Conservation (phyloP, 2,113 vertebrate species). For the Chaetura pelagica region DNA sequence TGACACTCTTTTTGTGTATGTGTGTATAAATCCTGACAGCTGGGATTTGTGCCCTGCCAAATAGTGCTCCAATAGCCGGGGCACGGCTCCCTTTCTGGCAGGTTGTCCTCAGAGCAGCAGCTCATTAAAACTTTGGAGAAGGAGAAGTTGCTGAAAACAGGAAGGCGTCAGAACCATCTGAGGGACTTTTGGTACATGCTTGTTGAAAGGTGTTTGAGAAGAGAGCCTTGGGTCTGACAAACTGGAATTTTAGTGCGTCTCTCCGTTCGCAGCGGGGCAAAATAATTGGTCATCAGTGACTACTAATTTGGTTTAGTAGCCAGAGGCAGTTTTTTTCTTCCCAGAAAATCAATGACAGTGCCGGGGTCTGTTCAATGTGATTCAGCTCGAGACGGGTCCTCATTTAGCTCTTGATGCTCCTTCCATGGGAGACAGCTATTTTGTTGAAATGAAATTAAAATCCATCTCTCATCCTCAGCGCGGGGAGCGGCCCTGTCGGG, state of each 20-base stretch:
- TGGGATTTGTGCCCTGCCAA: constrained; percentile 71
- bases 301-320: constrained; percentile 88
- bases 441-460: constrained; percentile 86
- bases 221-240: constrained; percentile 84
- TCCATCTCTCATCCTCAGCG: constrained; percentile 49
- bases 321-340: constrained; percentile 85
- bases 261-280: constrained; percentile 79
- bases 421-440: constrained; percentile 81
- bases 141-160: constrained; percentile 74
- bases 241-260: constrained; percentile 80
- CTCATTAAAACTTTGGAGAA: constrained; percentile 86
- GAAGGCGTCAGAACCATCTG: constrained; percentile 72
- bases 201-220: constrained; percentile 82
- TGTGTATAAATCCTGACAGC: constrained; percentile 79
- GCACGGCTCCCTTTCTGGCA: constrained; percentile 68
- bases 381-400: constrained; percentile 74
- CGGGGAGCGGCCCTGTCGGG: constrained; percentile 18
- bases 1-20: constrained; percentile 70
- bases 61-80: neutral
- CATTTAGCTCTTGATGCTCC: constrained; percentile 76
- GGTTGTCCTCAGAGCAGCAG: constrained; percentile 66
- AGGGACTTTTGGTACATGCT: constrained; percentile 71
- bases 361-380: constrained; percentile 74
- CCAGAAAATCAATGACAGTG: constrained; percentile 84
- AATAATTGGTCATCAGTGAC: constrained; percentile 90